Evolutionary conservation across 2,888 invertebrate species (phyloP), one percentile per base, ranked within the genome.

Genomic region (Dryomyza anilis): DNA sequence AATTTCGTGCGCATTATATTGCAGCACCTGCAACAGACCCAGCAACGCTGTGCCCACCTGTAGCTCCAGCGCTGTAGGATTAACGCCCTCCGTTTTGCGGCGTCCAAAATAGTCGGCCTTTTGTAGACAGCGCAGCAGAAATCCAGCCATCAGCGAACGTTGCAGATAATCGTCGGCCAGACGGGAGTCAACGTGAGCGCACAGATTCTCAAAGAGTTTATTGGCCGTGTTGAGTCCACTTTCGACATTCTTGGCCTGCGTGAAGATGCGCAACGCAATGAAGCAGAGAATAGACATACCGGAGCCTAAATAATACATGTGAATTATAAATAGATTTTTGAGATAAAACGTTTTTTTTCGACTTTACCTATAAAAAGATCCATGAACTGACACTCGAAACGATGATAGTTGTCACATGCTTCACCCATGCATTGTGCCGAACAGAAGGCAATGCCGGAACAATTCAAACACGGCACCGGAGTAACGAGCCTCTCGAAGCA

Each of bases 1-100:
- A 39, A 94, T 88, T 83, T 94, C 94, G 76, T 94, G 94, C 0
- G 93, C 93, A 78, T 94, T 94, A 80, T 93, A 94, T 78, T 94
- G 94, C 14, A 94, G 82, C 58, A 92, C 85, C 81, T 93, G 91
- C 10, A 94, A 84, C 73, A 92, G 87, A 43, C 87, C 87, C 8
- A 93, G 81, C 8, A 94, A 78, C 21, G 93, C 81, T 59, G 89
- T 87, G 10, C 87, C 89, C 23, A 92, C 84, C 69, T 85, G 81
- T 59, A 87, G 74, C 76, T 90, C 89, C 23, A 86, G 84, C 16
- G 86, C 86, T 1, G 83, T 85, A 3, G 79, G 84, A 69, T 84
- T 85, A 0, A 82, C 82, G 0, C 80, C 81, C 59, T 83, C 84
- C 2, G 84, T 83, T 62, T 78, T 82, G 14, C 83, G 79, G 0